phyloP scores from a whole-genome alignment of 2,797 vertebrate genomes.

The Falco cherrug region DNA sequence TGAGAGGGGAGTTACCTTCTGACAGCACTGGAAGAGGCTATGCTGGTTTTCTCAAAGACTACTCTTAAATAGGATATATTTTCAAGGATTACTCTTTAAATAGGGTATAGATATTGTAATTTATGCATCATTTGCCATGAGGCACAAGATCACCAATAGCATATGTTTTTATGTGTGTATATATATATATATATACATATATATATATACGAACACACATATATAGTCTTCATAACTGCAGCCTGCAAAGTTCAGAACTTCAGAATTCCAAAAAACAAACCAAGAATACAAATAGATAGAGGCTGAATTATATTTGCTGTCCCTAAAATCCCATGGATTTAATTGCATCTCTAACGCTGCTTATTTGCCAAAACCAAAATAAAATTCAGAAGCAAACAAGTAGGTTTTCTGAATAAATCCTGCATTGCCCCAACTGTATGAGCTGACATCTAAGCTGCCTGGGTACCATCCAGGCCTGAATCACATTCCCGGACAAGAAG shows the following conservation, averaged over 20 bases:
- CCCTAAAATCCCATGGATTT: neutral
- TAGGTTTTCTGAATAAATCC: neutral
- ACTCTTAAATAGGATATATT: neutral
- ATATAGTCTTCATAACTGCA: neutral
- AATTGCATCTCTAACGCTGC: neutral
- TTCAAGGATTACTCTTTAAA: neutral
- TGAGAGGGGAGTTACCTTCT: neutral
- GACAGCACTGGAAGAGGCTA: neutral
- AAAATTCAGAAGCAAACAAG: neutral
- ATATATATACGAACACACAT: neutral
- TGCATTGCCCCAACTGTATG: neutral
- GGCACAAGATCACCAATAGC: neutral
- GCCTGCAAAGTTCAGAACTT: neutral
- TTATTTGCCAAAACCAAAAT: neutral
- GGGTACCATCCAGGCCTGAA: conserved; percentile 15
- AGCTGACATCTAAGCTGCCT: neutral
- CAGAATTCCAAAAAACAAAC: neutral
- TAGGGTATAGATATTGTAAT: neutral
- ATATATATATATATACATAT: neutral
- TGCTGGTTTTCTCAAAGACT: neutral
- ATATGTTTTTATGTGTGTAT: neutral
- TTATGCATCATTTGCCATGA: neutral
- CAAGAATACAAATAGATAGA: neutral
- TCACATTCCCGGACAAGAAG: neutral
- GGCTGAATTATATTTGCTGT: neutral